Evolutionary conservation across 2,797 vertebrate genomes (phyloP).

Genomic region (Gymnopithys bicolor): DNA sequence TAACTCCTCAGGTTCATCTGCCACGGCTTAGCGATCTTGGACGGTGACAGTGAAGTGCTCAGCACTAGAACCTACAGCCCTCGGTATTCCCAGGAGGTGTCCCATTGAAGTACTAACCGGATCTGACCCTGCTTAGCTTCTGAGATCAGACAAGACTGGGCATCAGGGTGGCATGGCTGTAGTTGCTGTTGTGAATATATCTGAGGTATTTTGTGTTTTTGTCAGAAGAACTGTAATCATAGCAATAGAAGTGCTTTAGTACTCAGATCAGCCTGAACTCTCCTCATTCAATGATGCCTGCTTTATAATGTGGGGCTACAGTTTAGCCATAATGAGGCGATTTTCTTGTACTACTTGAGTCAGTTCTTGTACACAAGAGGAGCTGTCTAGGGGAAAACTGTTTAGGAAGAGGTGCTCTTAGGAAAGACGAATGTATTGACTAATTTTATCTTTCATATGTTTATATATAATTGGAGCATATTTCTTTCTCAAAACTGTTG

Average conservation of each 20-base stretch:
- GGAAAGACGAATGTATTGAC: not conserved
- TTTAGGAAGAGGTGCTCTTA: not conserved
- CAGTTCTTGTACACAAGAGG: not conserved
- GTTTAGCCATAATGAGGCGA: not conserved
- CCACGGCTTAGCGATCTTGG: no score
- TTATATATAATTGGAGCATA: not conserved
- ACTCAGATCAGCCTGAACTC: not conserved
- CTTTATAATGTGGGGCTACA: not conserved
- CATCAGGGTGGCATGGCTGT: no score
- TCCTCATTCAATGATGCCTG: not conserved
- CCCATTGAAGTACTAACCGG: no score
- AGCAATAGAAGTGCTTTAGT: not conserved
- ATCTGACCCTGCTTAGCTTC: no score
- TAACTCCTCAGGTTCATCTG: no score
- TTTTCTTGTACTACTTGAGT: not conserved
- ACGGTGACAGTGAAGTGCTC: no score
- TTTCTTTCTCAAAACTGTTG: slow-evolving; percentile 3
- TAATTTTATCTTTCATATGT: not conserved
- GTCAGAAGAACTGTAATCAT: not conserved
- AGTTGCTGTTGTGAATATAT: not conserved
- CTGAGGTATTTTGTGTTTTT: not conserved
- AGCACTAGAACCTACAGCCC: no score
- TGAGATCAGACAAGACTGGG: no score
- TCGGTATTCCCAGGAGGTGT: no score
- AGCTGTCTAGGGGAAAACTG: not conserved